A percentile compares a stretch with the other conserved stretches of the same genome.
phyloP scores from a whole-genome alignment of 2,888 invertebrate genomes.

The Ormyrus thymus region DNA sequence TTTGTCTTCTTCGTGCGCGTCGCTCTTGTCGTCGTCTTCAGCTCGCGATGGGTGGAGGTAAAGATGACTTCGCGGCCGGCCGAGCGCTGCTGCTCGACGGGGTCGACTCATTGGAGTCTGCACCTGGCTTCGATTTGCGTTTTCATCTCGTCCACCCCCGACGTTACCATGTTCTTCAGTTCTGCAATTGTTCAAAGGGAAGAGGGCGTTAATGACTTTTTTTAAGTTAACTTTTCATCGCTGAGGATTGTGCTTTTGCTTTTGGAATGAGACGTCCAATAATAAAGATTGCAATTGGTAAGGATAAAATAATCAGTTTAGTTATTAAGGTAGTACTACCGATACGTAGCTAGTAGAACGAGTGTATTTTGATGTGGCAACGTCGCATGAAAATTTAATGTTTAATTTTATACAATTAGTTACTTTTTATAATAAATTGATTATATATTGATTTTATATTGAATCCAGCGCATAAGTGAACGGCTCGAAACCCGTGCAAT shows the following conservation, averaged over 20 bases:
- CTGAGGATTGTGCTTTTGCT: background rate
- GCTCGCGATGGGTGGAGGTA: constrained; percentile 45
- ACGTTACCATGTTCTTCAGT: constrained; percentile 97
- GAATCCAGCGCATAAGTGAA: too few species aligned
- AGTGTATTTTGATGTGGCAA: too few species aligned
- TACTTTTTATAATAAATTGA: too few species aligned
- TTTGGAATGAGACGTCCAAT: too few species aligned
- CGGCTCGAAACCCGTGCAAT: too few species aligned
- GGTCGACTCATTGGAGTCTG: constrained; percentile 90
- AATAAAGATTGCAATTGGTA: too few species aligned
- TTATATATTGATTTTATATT: too few species aligned
- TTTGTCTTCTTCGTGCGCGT: constrained; percentile 46
- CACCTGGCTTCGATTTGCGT: constrained; percentile 97
- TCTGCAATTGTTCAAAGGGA: constrained; percentile 79
- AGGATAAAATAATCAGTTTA: too few species aligned
- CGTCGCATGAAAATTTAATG: too few species aligned
- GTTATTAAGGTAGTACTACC: too few species aligned
- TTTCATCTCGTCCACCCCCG: constrained; percentile 97
- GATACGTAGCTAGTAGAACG: too few species aligned
- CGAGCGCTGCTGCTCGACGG: constrained; percentile 34
- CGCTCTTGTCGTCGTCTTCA: constrained; percentile 47
- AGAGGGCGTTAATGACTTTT: background rate
- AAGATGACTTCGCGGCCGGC: constrained; percentile 39
- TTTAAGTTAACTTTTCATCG: background rate
- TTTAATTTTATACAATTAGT: too few species aligned